Base-by-base conservation (phyloP, 2,888 invertebrate species). In the Dasypogon diadema region DNA sequence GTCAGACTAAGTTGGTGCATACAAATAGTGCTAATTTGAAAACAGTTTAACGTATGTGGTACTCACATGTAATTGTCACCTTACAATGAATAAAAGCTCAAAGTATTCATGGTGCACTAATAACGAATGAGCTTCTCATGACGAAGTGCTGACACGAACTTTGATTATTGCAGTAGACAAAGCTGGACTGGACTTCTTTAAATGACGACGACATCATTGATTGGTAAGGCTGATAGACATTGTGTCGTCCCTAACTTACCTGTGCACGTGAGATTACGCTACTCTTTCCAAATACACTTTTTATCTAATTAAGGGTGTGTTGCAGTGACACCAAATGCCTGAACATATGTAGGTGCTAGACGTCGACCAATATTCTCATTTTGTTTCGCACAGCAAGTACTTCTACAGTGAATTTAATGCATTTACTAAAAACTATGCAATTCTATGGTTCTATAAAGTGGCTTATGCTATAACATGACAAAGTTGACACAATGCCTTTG, bases 281-380 rank as follows among this genome's bases (percentile, higher is more conserved):
- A n/a, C 24, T 56, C 37, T 18, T 18, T 16, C 10, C n/a, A n/a
- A 10, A 6, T 34, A 14, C 55, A n/a, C 73, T 46, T 73, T 73
- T 73, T 73, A 56, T 73, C 56, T 73, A 73, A 73, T 56, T 73
- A 73, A 73, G 73, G 73, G 73, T 56, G 73, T 73, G 56, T 73
- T 73, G 56, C 24, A 26, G 54, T 16, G 73, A 55, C 42, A 54
- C 21, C 34, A 54, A 51, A 54, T 54, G 26, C 48, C 70, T 24
- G 70, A n/a, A 14, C 24, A n/a, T n/a, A n/a, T n/a, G 22, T 30
- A 2, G 12, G 21, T 46, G 21, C 16, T 46, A 42, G 42, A 24
- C 37, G 18, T 8, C 34, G 58, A 34, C 14, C 42, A 22, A n/a
- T 42, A 6, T 34, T 34, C 42, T 42, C n/a, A 8, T 21, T 46